Conservation (phyloP, 2,797 vertebrate species). For the Parambassis ranga region DNA sequence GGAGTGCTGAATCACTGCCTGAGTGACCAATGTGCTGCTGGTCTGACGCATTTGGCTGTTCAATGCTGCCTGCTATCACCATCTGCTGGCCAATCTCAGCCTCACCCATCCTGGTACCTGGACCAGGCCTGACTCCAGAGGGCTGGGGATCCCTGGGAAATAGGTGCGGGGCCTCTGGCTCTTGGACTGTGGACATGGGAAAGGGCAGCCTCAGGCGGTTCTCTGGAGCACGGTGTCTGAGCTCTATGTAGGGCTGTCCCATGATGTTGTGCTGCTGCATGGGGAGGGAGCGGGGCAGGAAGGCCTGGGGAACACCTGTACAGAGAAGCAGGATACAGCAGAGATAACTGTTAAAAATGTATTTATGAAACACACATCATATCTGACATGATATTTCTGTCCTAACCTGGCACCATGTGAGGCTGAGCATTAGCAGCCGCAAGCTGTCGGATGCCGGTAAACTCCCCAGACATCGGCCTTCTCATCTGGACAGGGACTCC, state of each 20-base stretch:
- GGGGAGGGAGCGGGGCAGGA: slow-evolving; percentile 82
- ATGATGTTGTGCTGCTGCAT: slow-evolving; percentile 92
- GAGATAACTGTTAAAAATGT: too few relatives aligned
- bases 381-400: too few relatives aligned
- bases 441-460: slow-evolving; percentile 73
- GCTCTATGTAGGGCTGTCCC: slow-evolving; percentile 94
- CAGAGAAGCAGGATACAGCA: too few relatives aligned
- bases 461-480: slow-evolving; percentile 81
- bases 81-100: slow-evolving; percentile 65
- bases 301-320: slow-evolving; percentile 81
- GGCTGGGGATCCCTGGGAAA: slow-evolving; percentile 28
- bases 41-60: slow-evolving; percentile 77
- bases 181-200: slow-evolving; percentile 40
- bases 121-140: slow-evolving; percentile 22
- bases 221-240: slow-evolving; percentile 88
- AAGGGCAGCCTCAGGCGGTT: slow-evolving; percentile 85
- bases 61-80: slow-evolving; percentile 70
- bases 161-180: slow-evolving; percentile 25
- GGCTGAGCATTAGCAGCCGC: slow-evolving; percentile 31
- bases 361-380: too few relatives aligned
- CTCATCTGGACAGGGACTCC: slow-evolving; percentile 82
- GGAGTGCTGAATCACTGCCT: slow-evolving; percentile 49
- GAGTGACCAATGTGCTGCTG: slow-evolving; percentile 74
- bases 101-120: slow-evolving; percentile 72
- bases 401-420: slow-evolving; percentile 52